Conservation (phyloP, 2,888 invertebrate species). For the Loripinus fragilis region DNA sequence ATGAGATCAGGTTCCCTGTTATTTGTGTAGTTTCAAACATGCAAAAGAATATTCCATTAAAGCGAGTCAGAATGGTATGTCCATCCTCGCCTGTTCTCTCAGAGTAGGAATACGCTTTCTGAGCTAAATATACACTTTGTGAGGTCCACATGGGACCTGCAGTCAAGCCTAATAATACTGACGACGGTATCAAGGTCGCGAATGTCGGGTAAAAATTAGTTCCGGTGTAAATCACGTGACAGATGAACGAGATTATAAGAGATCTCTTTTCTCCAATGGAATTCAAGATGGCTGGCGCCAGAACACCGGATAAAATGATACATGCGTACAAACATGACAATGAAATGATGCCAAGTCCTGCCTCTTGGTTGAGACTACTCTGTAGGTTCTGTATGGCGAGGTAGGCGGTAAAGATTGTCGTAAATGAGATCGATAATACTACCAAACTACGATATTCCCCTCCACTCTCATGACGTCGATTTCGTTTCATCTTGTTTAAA, state of each 20-base stretch:
- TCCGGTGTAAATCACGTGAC: conserved; percentile 74
- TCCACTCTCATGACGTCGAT: background rate
- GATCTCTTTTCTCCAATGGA: conserved; percentile 74
- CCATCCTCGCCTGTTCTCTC: conserved; percentile 61
- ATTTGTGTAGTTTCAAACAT: conserved; percentile 78
- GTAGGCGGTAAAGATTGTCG: conserved; percentile 76
- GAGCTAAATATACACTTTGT: conserved; percentile 78
- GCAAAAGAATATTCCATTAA: conserved; percentile 79
- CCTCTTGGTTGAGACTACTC: conserved; percentile 76
- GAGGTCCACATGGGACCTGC: conserved; percentile 79
- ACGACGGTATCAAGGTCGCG: conserved; percentile 73
- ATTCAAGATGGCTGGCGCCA: conserved; percentile 75
- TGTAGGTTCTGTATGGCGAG: conserved; percentile 79
- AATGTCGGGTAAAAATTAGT: conserved; percentile 78
- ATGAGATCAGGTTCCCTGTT: conserved; percentile 78
- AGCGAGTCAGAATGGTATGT: conserved; percentile 72
- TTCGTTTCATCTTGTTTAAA: no score
- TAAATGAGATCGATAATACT: conserved; percentile 73
- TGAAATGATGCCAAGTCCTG: conserved; percentile 73
- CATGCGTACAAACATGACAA: conserved; percentile 76
- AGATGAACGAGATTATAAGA: conserved; percentile 69
- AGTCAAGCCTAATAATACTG: conserved; percentile 74
- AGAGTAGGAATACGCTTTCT: conserved; percentile 73
- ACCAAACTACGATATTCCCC: conserved; percentile 37
- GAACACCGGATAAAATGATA: conserved; percentile 76